Base-by-base conservation (phyloP, 2,888 invertebrate species). In the Microctonus aethiopoides region DNA sequence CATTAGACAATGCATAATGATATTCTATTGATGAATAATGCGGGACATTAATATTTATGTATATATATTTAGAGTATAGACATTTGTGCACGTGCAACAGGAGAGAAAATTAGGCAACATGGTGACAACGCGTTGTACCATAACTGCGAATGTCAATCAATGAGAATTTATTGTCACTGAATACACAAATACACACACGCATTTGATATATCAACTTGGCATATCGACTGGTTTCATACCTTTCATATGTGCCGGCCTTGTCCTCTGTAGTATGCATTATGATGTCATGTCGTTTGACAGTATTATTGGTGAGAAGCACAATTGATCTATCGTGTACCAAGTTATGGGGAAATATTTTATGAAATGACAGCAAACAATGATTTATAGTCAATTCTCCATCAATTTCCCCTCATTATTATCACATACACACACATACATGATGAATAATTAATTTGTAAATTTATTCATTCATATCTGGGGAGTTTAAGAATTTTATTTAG, bases 201-300 rank as follows among this genome's bases (percentile, higher is more conserved):
- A 62, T 46, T 32, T 41, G n/a, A 51, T 51, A 51, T 51, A 46
- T 62, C 29, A 51, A 46, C 26, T 46, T 20, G 11, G 16, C 32
- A 51, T 39, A 39, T 51, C 62, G 16, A 9, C 16, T 62, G 39
- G 51, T 46, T 46, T 51, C 34, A 16, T 46, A 3, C 16, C 7
- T 16, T n/a, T 4, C 16, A 46, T 46, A 20, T 46, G 16, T 16
- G 16, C 6, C 6, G 7, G 7, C 16, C 16, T 46, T n/a, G n/a
- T 20, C 7, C 20, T 46, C 2, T 16, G 7, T 46, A 16, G 46
- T n/a, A n/a, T 7, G 20, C 16, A 46, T 46, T 46, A 51, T 62
- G 32, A 26, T 62, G 62, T 62, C 62, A 20, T 46, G 46, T n/a
- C n/a, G n/a, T 62, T 51, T 46, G 46, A 62, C 29, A 62, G 29